Conservation (phyloP, 1,140 invertebrate species). For the Gonatopus flavifemur region DNA sequence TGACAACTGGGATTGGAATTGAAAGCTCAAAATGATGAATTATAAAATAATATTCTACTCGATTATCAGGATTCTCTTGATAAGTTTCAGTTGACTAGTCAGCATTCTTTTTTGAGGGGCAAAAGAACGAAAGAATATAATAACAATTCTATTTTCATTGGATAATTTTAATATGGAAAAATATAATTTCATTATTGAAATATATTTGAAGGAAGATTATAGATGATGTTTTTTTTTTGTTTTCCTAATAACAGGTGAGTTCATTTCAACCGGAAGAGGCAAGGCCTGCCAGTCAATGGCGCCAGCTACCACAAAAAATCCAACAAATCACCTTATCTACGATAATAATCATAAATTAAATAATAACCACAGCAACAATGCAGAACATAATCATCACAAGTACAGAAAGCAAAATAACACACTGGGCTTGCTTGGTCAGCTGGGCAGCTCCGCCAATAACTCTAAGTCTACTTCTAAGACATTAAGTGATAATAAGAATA, state of each 20-base stretch:
- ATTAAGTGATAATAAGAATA: constrained; percentile 62
- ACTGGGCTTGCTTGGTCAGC: constrained; percentile 53
- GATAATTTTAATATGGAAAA: too few relatives aligned
- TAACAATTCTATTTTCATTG: too few relatives aligned
- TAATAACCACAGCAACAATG: constrained; percentile 55
- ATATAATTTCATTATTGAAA: too few relatives aligned
- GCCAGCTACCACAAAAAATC: constrained; percentile 55
- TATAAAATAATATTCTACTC: not conserved
- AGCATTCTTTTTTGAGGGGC: too few relatives aligned
- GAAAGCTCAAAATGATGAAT: not conserved
- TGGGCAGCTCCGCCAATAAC: constrained; percentile 57
- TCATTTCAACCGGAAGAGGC: constrained; percentile 53
- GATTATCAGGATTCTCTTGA: too few relatives aligned
- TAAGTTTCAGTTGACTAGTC: too few relatives aligned
- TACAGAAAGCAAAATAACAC: constrained; percentile 55
- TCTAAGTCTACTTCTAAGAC: constrained; percentile 60
- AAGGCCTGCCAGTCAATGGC: constrained; percentile 56
- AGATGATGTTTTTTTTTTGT: not conserved
- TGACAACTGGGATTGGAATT: too few relatives aligned
- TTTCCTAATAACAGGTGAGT: constrained; percentile 49
- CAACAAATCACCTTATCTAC: constrained; percentile 57
- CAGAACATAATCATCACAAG: constrained; percentile 60
- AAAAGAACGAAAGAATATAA: not conserved
- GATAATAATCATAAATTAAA: constrained; percentile 56
- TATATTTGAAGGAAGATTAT: not conserved